Evolutionary conservation across 2,113 vertebrate species (phyloP), one percentile per base, ranked within the genome.

Genomic region (Naja naja): DNA sequence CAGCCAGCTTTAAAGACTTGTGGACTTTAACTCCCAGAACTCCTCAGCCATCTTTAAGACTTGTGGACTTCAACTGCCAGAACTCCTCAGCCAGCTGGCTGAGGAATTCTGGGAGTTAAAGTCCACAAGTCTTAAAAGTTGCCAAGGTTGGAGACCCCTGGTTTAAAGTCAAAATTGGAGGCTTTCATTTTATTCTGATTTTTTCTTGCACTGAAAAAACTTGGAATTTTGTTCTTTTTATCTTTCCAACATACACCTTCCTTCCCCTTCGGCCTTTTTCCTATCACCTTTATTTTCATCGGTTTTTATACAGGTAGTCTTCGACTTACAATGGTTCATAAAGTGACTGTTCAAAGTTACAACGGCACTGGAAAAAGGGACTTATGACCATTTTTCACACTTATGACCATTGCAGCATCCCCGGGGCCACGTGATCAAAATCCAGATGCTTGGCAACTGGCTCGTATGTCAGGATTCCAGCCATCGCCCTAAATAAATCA

Each of bases 371-470:
- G 8, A 1, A 30, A 64, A 64, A 12, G 58, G 1, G 58, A 30
- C 27, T 12, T 30, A 64, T 1, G 27, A 30, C 58, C 3, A 0
- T 30, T 64, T 60, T 0, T 60, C 56, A 25, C 56, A 0, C 23
- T 58, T 30, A 60, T 1, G 58, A 60, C 58, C 9, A 0, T 64
- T 30, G 58, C 58, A 4, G 27, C 27, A 27, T 1, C 56, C 6
- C 9, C 9, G 1, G 0, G 3, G 3, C 4, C 9, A 0, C 25
- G 0, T 30, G 58, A 11, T 30, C 27, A 64, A 64, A 64, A 30
- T 11, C 4, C 27, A 30, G 58, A 3, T 1, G 10, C 58, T 64
- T 30, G 25, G 3, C 58, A 1, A 30, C 58, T 4, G 58, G n/a
- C n/a, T n/a, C n/a, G n/a, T n/a, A n/a, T n/a, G n/a, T n/a, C n/a